phyloP scores from a whole-genome alignment of 2,113 vertebrate genomes.

The Myiagra hebetior region DNA sequence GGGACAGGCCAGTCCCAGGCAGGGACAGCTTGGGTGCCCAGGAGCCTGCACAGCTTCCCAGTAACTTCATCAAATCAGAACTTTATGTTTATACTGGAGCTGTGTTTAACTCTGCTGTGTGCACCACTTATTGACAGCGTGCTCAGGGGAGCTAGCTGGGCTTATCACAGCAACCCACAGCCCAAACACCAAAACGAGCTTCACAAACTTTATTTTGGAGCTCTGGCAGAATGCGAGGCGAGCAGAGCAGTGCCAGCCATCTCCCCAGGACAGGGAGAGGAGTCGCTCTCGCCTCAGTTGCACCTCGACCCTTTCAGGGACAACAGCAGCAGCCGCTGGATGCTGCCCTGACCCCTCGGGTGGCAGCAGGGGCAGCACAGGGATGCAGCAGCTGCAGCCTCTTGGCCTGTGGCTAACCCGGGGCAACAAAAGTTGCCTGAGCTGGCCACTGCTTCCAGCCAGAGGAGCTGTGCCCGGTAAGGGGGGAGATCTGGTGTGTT shows the following conservation, averaged over 20 bases:
- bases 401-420: not conserved
- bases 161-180: not conserved
- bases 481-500: not conserved
- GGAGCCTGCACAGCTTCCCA: not conserved
- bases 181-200: not conserved
- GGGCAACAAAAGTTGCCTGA: not conserved
- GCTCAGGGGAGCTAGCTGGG: not conserved
- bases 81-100: not conserved
- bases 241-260: not conserved
- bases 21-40: not conserved
- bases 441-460: rapidly evolving
- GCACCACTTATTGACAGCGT: not conserved
- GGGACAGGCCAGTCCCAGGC: not conserved
- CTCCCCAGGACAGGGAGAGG: not conserved
- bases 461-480: not conserved
- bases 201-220: not conserved
- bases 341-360: rapidly evolving
- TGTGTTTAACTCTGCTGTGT: not conserved
- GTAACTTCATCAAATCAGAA: not conserved
- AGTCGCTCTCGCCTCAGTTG: not conserved
- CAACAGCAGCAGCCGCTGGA: not conserved
- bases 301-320: not conserved
- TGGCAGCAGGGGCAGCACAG: not conserved
- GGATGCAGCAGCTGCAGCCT: not conserved
- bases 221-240: not conserved